Percentiles rank a stretch among this genome's conserved stretches.
phyloP scores from a whole-genome alignment of 2,888 invertebrate species.

The Oscheius onirici region DNA sequence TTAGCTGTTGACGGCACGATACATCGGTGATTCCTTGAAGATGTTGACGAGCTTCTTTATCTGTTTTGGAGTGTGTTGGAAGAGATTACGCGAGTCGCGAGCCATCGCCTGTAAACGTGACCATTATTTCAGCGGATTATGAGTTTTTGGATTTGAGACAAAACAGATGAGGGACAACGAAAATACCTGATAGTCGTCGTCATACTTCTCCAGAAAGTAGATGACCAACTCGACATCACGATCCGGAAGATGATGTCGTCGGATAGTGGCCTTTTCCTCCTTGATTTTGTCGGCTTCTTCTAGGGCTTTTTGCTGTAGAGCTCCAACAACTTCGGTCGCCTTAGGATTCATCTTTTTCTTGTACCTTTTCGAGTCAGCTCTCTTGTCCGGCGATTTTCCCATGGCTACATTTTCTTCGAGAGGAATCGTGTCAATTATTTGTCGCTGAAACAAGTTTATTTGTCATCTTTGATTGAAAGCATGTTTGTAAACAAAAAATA shows the following conservation, averaged over 20 bases:
- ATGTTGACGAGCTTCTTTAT: constrained; percentile 60
- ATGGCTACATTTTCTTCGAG: constrained; percentile 37
- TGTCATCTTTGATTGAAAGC: too few relatives aligned
- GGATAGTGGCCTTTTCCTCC: constrained; percentile 6
- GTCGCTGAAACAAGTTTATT: constrained; percentile 48
- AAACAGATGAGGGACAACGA: too few relatives aligned
- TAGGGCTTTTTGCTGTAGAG: constrained; percentile 32
- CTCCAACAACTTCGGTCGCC: neutral
- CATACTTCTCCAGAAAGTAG: constrained; percentile 61
- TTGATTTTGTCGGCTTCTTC: constrained; percentile 21
- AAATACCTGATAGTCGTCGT: constrained; percentile 59
- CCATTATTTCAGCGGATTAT: too few relatives aligned
- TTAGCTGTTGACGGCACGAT: constrained; percentile 13
- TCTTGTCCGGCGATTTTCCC: neutral
- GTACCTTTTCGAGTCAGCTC: constrained; percentile 8
- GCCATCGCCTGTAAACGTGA: constrained; percentile 60
- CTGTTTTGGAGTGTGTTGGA: constrained; percentile 67
- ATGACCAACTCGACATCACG: constrained; percentile 63
- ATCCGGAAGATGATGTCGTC: constrained; percentile 49
- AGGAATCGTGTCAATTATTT: constrained; percentile 46
- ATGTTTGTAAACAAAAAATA: constrained; percentile 12
- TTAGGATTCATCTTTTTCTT: constrained; percentile 19
- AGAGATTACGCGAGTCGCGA: constrained; percentile 63
- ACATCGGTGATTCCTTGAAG: constrained; percentile 51
- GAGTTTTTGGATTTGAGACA: too few relatives aligned